Base-by-base conservation (phyloP, 2,113 vertebrate genomes). In the Mastomys natalensis region DNA sequence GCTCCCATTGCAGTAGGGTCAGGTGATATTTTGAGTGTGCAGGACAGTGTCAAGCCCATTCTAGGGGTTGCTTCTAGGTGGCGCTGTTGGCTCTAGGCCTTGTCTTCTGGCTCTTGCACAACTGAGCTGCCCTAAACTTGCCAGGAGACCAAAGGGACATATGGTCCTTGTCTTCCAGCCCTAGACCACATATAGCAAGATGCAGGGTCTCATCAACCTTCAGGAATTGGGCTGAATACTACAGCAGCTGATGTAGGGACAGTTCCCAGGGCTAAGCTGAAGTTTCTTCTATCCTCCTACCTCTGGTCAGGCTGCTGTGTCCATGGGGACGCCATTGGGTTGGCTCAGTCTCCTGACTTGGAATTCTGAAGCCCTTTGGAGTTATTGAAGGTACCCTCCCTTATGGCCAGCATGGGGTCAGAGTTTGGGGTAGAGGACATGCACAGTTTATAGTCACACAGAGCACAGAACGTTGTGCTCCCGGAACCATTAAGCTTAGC, bases 251-350 rank as follows among this genome's bases (percentile, higher is more conserved):
- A 45, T 7, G 60, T 5, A 9, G 7, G 74, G 37, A 10, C 15
- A 55, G 34, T 13, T 12, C 40, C 48, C 48, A 55, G 26, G 9
- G 16, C 37, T 24, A 34, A 70, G 37, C 29, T 29, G 7, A 73
- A 7, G 89, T 29, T 5, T 55, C 64, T 51, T 16, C 7, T n/a
- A 60, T 31, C 2, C 34, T 24, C 58, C 12, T 7, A 78, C 16
- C 24, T 43, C 24, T 37, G 51, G 60, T 43, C 60, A 55, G 89
- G 51, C 51, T 58, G 51, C 24, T 58, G 51, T 40, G 34, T 3
- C 31, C 51, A 1, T 1, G 48, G 60, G 9, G 24, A 21, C 45
- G n/a, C 4, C 13, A 5, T 0, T 3, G 13, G 22, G 4, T 1
- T 26, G 37, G 29, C 29, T 66, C 21, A 11, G 5, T 31, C 31